Evolutionary conservation across 2,113 vertebrate genomes (phyloP).

Genomic region (Puntigrus tetrazona): DNA sequence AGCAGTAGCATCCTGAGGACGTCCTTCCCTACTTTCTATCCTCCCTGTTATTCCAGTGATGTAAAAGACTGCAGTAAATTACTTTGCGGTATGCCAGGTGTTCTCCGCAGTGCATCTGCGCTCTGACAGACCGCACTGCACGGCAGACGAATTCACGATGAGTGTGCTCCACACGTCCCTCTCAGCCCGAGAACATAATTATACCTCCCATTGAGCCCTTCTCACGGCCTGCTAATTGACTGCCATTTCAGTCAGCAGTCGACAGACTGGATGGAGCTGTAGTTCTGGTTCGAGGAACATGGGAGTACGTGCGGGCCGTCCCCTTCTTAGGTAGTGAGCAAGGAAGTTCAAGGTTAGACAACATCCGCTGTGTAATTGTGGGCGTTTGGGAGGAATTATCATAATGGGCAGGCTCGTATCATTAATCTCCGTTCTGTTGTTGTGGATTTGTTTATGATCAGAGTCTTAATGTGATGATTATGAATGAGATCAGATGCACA

Average conservation of each 20-base stretch:
- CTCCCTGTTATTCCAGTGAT: constrained; percentile 12
- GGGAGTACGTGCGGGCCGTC: constrained; percentile 9
- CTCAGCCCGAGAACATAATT: constrained; percentile 52
- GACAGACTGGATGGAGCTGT: constrained; percentile 13
- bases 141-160: constrained; percentile 7
- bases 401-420: not conserved
- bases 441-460: constrained; percentile 22
- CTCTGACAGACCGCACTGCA: constrained; percentile 13
- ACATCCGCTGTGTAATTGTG: not conserved
- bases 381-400: constrained; percentile 32
- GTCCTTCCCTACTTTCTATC: constrained; percentile 7
- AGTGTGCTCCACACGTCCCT: constrained; percentile 44
- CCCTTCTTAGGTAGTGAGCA: not conserved
- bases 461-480: constrained; percentile 12
- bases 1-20: not conserved
- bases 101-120: constrained; percentile 26
- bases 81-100: constrained; percentile 41
- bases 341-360: constrained; percentile 42
- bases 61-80: constrained; percentile 31
- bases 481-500: constrained; percentile 25
- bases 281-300: constrained; percentile 13
- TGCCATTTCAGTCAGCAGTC: constrained; percentile 37
- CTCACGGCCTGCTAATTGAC: constrained; percentile 51
- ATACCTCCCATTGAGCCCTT: constrained; percentile 48
- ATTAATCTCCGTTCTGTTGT: constrained; percentile 41